These are phyloP conservation scores for Hydra vulgaris DNA, from an alignment of 30 jellyfish, hydroid and myxozoan genomes.

Conservation along the genomic window DNA sequence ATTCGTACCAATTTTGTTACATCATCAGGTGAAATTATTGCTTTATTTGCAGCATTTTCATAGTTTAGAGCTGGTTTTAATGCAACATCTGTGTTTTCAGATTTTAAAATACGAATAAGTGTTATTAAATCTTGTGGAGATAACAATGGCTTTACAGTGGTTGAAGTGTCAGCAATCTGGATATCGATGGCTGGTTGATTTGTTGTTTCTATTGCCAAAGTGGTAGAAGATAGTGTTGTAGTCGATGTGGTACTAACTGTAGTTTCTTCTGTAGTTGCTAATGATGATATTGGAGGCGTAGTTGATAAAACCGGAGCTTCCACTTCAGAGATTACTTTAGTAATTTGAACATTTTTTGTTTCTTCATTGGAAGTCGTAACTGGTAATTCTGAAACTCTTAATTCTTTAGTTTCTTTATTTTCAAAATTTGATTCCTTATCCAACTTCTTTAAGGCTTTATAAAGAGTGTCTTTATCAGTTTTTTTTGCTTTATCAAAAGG, in stretches of 20 bases:
- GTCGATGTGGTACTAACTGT: conserved; percentile 1
- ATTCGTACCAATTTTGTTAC: neutral
- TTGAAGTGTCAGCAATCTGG: neutral
- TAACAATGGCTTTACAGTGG: neutral
- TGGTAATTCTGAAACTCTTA: neutral
- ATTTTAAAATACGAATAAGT: neutral
- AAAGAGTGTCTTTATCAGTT: conserved; percentile 1
- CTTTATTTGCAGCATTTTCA: conserved; percentile 6
- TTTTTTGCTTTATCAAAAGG: conserved; percentile 9
- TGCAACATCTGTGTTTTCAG: neutral
- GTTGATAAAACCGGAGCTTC: neutral
- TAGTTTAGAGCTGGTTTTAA: neutral
- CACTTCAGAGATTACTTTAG: neutral
- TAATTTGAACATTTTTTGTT: neutral
- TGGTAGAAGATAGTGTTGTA: neutral
- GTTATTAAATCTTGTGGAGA: conserved; percentile 8
- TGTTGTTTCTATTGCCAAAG: neutral
- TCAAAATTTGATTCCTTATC: conserved; percentile 3
- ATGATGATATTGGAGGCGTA: neutral
- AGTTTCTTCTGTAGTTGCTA: conserved; percentile 4
- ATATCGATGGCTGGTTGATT: neutral
- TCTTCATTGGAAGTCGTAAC: neutral
- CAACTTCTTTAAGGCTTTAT: conserved; percentile 6
- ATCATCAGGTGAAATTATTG: conserved; percentile 7
- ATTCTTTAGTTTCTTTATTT: neutral